These are phyloP conservation scores for Oncopodura yosiiana DNA, from an alignment of 1,140 invertebrate species.

Conservation along the genomic window DNA sequence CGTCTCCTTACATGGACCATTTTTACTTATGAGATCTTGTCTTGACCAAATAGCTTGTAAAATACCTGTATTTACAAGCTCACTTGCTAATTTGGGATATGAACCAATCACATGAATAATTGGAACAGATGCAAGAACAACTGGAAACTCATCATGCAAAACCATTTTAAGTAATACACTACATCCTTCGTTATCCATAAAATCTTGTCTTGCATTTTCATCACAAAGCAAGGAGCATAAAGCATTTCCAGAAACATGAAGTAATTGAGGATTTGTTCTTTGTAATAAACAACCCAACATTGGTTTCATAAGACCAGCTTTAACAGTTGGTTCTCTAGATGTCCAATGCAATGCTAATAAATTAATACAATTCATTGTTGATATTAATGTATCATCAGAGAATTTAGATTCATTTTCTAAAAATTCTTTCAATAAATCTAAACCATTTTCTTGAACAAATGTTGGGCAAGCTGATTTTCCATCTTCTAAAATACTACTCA, in stretches of 20 bases:
- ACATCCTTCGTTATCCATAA: conserved; percentile 16
- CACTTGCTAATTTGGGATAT: conserved; percentile 12
- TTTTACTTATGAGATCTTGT: conserved; percentile 20
- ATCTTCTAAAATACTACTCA: neutral
- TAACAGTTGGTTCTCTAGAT: neutral
- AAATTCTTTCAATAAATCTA: conserved; percentile 13
- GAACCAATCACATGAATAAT: conserved; percentile 22
- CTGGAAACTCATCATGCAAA: conserved; percentile 20
- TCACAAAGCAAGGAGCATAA: conserved; percentile 18
- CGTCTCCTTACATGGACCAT: conserved; percentile 21
- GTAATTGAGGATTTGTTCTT: conserved; percentile 16
- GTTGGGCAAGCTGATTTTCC: conserved; percentile 7
- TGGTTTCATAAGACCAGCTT: conserved; percentile 4
- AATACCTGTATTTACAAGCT: conserved; percentile 21
- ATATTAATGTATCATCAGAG: conserved; percentile 19
- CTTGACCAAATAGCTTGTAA: conserved; percentile 25
- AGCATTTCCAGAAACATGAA: neutral
- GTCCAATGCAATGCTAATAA: neutral
- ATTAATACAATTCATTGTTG: conserved; percentile 15
- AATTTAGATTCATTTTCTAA: conserved; percentile 2
- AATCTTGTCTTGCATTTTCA: neutral
- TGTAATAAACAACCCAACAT: neutral
- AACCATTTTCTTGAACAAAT: conserved; percentile 1
- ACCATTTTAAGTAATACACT: conserved; percentile 4
- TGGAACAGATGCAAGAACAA: conserved; percentile 10